Percentiles rank a stretch among this genome's conserved stretches.
Evolutionary conservation across 2,888 invertebrate genomes (phyloP).

Genomic region (Coleophora deauratella): DNA sequence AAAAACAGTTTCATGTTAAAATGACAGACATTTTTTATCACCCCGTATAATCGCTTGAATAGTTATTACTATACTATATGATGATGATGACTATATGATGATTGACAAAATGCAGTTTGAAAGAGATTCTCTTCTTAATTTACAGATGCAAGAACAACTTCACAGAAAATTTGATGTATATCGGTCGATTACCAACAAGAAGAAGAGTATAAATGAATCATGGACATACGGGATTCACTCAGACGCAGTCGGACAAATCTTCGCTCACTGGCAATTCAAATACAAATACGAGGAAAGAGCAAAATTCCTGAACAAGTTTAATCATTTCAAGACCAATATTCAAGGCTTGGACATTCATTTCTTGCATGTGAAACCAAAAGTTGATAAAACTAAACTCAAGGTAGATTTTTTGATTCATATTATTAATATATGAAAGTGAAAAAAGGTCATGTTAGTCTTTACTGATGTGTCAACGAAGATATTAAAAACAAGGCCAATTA

Average conservation of each 20-base stretch:
- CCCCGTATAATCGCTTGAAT: no score
- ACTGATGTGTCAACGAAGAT: background rate
- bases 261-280: slow-evolving; percentile 84
- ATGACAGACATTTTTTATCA: background rate
- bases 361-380: slow-evolving; percentile 77
- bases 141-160: slow-evolving; percentile 71
- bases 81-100: no score
- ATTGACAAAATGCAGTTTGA: no score
- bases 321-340: slow-evolving; percentile 84
- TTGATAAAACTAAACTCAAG: slow-evolving; percentile 32
- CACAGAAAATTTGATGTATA: slow-evolving; percentile 65
- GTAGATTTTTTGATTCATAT: no score
- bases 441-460: background rate
- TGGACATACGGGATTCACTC: slow-evolving; percentile 89
- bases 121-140: background rate
- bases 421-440: no score
- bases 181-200: slow-evolving; percentile 37
- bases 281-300: slow-evolving; percentile 79
- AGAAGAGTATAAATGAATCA: slow-evolving; percentile 68
- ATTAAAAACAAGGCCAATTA: background rate
- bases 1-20: background rate
- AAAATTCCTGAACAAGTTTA: slow-evolving; percentile 78
- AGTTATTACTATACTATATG: no score
- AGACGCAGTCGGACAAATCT: slow-evolving; percentile 76
- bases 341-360: slow-evolving; percentile 84